Base-by-base conservation (phyloP, 1,140 invertebrate species). In the Conus betulinus region DNA sequence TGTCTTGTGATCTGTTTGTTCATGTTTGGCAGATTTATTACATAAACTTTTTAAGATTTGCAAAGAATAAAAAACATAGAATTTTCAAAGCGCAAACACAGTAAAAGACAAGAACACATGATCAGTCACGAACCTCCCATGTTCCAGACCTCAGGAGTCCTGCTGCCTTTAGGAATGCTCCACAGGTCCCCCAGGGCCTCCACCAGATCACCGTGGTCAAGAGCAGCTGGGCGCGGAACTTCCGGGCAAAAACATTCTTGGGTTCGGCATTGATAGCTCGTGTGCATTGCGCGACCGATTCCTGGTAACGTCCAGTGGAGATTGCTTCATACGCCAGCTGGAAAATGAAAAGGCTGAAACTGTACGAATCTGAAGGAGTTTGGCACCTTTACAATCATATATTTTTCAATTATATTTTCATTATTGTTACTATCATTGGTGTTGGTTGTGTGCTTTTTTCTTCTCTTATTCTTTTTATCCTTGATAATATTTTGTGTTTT, bases 111-210 rank as follows among this genome's bases (percentile, higher is more conserved):
- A 60, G 8, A 60, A 60, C 15, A 11, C 51, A 20, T 82, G n/a
- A 27, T 13, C 79, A 81, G 53, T 7, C 51, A 81, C 79, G 13
- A 23, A 93, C 94, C 94, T 92, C 94, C 94, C 55, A 92, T 85
- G 88, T 93, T 94, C 94, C 94, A 94, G 0, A 92, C 89, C 55
- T 94, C 93, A 23, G 87, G 87, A 53, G 90, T 91, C 85, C 94
- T 90, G 23, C 90, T 88, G 81, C 88, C 71, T 85, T 94, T 94
- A 39, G 93, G 93, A 85, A 94, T 94, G 3, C 84, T 76, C 89
- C 91, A 91, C 27, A 93, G 87, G 60, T 94, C 92, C 67, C 90
- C 89, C 39, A 94, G 86, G 7, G 93, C 91, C 4, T 91, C 87
- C 6, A 87, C 39, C 25, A 87, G 76, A 53, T 87, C 74, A 23